Evolutionary conservation across 2,888 invertebrate genomes (phyloP), one percentile per base, ranked within the genome.

Genomic region (Encarsia formosa): DNA sequence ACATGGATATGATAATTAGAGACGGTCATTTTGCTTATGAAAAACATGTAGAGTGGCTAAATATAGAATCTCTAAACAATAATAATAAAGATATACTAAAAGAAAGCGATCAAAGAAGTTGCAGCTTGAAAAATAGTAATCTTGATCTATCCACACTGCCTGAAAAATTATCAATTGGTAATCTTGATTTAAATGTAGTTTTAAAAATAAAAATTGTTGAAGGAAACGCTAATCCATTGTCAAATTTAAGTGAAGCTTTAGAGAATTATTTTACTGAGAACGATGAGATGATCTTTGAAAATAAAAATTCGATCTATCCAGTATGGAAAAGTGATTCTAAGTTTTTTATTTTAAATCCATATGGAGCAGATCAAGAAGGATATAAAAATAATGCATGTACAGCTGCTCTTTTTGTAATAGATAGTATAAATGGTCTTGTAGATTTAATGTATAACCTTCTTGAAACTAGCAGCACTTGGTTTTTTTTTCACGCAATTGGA

Each of bases 341-440:
- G 19, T 73, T 62, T 45, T 65, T 59, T 29, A 4, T 71, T 4
- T 65, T 73, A 9, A 72, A 74, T 61, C 65, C 70, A n/a, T 73
- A 73, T 22, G 73, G 73, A 0, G 59, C 58, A 35, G 66, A 70
- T 34, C 41, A 45, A 3, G 65, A 70, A 6, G 71, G 71, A 20
- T 70, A 68, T 67, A 59, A 66, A 23, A 32, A 64, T 20, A 59
- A 60, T 3, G 57, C 52, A n/a, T 43, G 59, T 18, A 64, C 69
- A 0, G 68, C 68, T 8, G 57, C 61, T 1, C 52, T 74, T 23
- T 49, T 59, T 1, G 66, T 70, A 1, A 62, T 61, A 0, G 65
- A 65, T 5, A 62, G 49, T 18, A 52, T 71, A 6, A 63, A 61
- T 15, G 69, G 71, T 41, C 49, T 74, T 9, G 52, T 60, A 4